These are phyloP conservation scores for Sciaenops ocellatus DNA, from an alignment of 2,797 vertebrate species.

Conservation along the genomic window DNA sequence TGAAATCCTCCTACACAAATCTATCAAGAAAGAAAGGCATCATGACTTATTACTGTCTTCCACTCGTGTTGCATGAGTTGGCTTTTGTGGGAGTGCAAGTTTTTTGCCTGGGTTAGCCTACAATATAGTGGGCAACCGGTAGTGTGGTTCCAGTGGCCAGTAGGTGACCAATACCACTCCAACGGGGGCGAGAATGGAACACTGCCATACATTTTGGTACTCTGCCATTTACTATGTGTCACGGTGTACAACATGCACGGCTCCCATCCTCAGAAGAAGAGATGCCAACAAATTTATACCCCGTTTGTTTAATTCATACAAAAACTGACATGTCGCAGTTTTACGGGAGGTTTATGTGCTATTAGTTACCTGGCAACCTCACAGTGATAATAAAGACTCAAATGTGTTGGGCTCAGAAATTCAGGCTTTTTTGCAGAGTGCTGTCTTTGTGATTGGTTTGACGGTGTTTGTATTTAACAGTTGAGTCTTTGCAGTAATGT, in stretches of 20 bases:
- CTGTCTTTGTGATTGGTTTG: too few species aligned
- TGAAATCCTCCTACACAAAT: conserved; percentile 63
- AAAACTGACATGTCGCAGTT: background rate
- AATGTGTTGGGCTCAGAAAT: too few species aligned
- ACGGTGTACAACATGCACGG: background rate
- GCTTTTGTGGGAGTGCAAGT: conserved; percentile 70
- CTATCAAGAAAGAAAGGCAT: conserved; percentile 62
- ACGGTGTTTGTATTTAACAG: background rate
- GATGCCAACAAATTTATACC: background rate
- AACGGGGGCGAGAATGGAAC: conserved; percentile 12
- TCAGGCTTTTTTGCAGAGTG: too few species aligned
- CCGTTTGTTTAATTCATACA: background rate
- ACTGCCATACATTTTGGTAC: background rate
- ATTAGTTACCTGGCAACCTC: background rate
- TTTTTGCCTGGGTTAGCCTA: conserved; percentile 52
- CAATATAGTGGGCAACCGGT: conserved; percentile 35
- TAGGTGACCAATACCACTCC: conserved; percentile 20
- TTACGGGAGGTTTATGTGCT: background rate
- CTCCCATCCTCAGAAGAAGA: background rate
- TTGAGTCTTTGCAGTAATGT: background rate
- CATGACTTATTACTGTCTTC: conserved; percentile 60
- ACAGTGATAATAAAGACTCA: background rate
- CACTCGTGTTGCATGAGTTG: conserved; percentile 60
- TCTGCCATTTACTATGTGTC: conserved; percentile 2
- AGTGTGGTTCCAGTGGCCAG: conserved; percentile 22